Evolutionary conservation across 2,113 vertebrate species (phyloP).

Genomic region (Rana temporaria): DNA sequence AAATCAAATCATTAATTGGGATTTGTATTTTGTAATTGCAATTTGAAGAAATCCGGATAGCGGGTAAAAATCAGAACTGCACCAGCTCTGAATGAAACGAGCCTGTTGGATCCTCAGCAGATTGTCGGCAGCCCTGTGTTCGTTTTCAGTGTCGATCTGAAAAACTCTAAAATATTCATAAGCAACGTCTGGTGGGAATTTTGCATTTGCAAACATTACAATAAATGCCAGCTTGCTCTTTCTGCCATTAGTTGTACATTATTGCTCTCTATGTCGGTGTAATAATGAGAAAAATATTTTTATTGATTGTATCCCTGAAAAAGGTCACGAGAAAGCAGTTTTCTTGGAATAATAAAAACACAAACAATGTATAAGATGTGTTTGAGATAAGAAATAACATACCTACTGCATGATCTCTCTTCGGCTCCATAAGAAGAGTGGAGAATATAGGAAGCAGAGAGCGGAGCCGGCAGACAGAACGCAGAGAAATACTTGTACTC

Average conservation of each 20-base stretch:
- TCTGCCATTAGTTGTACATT: background rate
- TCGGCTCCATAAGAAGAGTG: background rate
- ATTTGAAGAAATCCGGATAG: no score
- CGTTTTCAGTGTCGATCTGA: background rate
- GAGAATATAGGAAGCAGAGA: background rate
- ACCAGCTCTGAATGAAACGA: no score
- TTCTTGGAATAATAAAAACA: background rate
- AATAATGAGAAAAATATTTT: conserved; percentile 14
- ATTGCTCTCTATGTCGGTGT: conserved; percentile 5
- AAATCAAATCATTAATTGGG: no score
- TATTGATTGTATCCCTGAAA: conserved; percentile 27
- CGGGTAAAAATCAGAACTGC: no score
- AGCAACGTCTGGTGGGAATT: conserved; percentile 14
- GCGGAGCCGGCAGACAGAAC: conserved; percentile 1
- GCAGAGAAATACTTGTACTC: background rate
- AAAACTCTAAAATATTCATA: conserved; percentile 26
- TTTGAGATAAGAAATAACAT: conserved; percentile 12
- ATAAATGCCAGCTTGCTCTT: background rate
- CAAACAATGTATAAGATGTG: conserved; percentile 2
- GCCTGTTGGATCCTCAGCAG: background rate
- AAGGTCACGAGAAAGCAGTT: background rate
- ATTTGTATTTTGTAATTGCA: no score
- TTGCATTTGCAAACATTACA: conserved; percentile 20
- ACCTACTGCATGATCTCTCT: conserved; percentile 1
- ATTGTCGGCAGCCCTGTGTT: background rate